Evolutionary conservation across 2,888 invertebrate genomes (phyloP).

Genomic region (Arge pagana): DNA sequence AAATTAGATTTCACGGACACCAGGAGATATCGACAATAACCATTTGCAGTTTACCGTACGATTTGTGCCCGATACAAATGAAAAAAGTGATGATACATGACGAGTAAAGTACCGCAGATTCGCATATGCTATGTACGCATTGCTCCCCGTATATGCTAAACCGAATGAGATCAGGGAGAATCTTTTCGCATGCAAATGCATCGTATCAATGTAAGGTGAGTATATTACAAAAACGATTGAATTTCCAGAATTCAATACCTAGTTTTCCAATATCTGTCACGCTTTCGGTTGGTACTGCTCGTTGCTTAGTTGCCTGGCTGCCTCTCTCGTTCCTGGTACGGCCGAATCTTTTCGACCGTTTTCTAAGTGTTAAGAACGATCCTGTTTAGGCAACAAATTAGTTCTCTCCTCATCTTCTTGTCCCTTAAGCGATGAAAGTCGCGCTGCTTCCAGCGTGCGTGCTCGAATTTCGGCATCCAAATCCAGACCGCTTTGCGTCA

Average conservation of each 20-base stretch:
- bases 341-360: constrained; percentile 41
- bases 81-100: constrained; percentile 3
- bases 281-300: constrained; percentile 39
- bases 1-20: no score
- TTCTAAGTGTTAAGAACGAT: constrained; percentile 51
- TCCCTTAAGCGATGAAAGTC: constrained; percentile 40
- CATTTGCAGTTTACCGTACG: no score
- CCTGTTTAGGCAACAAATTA: constrained; percentile 45
- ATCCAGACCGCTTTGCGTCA: constrained; percentile 30
- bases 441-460: constrained; percentile 39
- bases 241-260: constrained; percentile 35
- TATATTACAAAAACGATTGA: neutral
- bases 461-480: constrained; percentile 41
- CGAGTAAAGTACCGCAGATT: constrained; percentile 2
- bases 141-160: neutral
- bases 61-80: no score
- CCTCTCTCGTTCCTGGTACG: constrained; percentile 33
- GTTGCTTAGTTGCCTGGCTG: constrained; percentile 32
- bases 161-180: constrained; percentile 5
- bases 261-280: constrained; percentile 43
- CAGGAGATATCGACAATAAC: no score
- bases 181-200: constrained; percentile 2
- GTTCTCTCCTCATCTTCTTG: constrained; percentile 50
- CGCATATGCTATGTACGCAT: neutral
- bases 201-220: neutral